Percentiles rank a stretch among this genome's conserved stretches.
phyloP scores from a whole-genome alignment of 2,888 invertebrate species.

The Ctena decussata region DNA sequence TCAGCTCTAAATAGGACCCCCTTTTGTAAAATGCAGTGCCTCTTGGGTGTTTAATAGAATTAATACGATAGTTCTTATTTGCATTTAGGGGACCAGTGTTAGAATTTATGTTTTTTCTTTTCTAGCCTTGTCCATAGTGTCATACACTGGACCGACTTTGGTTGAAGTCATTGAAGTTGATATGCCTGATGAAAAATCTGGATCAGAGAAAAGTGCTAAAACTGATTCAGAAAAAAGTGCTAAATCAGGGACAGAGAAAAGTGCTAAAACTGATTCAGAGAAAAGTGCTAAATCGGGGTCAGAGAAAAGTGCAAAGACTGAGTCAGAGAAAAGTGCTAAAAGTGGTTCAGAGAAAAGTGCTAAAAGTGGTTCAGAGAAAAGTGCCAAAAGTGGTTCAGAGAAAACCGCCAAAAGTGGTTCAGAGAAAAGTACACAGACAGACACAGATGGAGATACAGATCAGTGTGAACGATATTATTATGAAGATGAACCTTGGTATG shows the following conservation, averaged over 20 bases:
- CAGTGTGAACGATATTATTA: slow-evolving; percentile 36
- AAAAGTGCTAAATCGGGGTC: slow-evolving; percentile 1
- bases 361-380: neutral
- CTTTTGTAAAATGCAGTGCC: too few species aligned
- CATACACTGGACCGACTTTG: slow-evolving; percentile 34
- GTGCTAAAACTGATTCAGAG: neutral
- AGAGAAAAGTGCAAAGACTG: neutral
- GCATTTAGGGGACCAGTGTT: too few species aligned
- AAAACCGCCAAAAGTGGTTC: neutral
- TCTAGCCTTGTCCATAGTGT: slow-evolving; percentile 37
- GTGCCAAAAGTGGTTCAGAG: neutral
- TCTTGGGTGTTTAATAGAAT: too few species aligned
- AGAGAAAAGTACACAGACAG: neutral
- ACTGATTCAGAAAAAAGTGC: neutral
- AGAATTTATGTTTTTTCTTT: too few species aligned
- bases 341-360: neutral
- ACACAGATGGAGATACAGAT: too few species aligned
- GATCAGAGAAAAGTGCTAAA: neutral
- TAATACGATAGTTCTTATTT: too few species aligned
- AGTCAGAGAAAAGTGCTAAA: neutral
- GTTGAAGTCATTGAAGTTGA: neutral
- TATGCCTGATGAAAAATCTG: neutral
- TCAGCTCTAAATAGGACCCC: too few species aligned
- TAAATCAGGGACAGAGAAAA: slow-evolving; percentile 2
- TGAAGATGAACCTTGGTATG: slow-evolving; percentile 44